Evolutionary conservation across 2,113 vertebrate species (phyloP).

Genomic region (Genyomyrus donnyi): DNA sequence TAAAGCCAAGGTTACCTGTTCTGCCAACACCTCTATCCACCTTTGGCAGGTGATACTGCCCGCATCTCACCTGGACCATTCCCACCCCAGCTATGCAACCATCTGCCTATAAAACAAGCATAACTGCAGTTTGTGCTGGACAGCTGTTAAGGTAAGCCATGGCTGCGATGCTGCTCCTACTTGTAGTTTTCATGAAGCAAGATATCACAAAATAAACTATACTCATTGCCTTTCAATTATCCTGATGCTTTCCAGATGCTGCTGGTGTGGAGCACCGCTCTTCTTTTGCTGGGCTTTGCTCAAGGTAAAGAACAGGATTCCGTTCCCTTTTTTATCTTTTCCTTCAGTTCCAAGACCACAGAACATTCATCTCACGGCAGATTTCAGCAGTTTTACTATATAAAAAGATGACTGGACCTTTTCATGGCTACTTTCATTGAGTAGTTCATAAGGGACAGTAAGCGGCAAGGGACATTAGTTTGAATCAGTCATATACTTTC

Average conservation of each 20-base stretch:
- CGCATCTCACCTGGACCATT: constrained; percentile 20
- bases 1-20: background rate
- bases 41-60: background rate
- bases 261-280: constrained; percentile 30
- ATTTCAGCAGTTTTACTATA: background rate
- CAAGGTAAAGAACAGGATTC: constrained; percentile 34
- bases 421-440: background rate
- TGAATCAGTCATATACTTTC: background rate
- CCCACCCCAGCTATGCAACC: constrained; percentile 5
- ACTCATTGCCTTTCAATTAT: background rate
- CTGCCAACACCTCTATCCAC: background rate
- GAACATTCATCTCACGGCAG: background rate
- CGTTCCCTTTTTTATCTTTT: background rate
- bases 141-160: constrained; percentile 31
- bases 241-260: constrained; percentile 41
- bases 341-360: background rate
- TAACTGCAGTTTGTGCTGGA: background rate
- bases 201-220: background rate
- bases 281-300: constrained; percentile 36
- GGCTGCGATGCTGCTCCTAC: background rate
- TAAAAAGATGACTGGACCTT: background rate
- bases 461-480: background rate
- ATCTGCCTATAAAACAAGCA: constrained; percentile 23
- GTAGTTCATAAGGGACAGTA: background rate
- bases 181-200: background rate